These are phyloP conservation scores for Bombus picipes DNA, from an alignment of 1,140 invertebrate species.

Conservation along the genomic window DNA sequence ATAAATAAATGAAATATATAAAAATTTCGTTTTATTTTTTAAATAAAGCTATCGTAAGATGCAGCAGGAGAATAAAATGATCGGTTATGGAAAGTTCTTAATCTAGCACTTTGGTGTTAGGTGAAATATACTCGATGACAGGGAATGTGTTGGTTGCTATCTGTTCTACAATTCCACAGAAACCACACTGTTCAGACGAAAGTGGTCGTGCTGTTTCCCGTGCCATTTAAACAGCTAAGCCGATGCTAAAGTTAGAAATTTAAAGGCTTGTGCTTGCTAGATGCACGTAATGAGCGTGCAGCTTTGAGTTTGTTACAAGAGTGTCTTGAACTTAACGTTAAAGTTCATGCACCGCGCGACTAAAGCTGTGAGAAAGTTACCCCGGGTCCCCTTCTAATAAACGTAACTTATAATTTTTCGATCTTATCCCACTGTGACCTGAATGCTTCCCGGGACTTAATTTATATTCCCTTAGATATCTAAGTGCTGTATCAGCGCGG, in stretches of 20 bases:
- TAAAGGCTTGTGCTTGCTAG: neutral
- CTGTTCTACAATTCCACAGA: neutral
- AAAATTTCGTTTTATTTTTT: neutral
- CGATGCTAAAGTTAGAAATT: slow-evolving; percentile 19
- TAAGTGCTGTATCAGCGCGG: neutral
- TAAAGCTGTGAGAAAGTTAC: slow-evolving; percentile 8
- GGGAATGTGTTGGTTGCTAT: neutral
- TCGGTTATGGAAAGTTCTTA: neutral
- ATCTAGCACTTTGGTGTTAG: neutral
- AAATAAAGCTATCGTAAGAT: neutral
- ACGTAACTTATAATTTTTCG: slow-evolving; percentile 1
- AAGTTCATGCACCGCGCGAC: slow-evolving; percentile 13
- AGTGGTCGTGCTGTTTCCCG: slow-evolving; percentile 4
- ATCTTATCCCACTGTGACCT: neutral
- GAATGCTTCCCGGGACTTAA: neutral
- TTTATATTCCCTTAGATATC: neutral
- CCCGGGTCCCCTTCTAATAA: neutral
- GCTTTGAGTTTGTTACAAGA: neutral
- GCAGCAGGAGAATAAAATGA: neutral
- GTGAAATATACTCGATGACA: neutral
- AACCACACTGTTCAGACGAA: neutral
- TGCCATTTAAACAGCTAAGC: neutral
- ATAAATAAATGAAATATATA: neutral
- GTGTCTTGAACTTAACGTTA: slow-evolving; percentile 5
- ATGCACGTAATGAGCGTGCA: neutral